These are phyloP conservation scores for Gymnobelideus leadbeateri DNA, from an alignment of 2,113 vertebrate species.

Conservation along the genomic window DNA sequence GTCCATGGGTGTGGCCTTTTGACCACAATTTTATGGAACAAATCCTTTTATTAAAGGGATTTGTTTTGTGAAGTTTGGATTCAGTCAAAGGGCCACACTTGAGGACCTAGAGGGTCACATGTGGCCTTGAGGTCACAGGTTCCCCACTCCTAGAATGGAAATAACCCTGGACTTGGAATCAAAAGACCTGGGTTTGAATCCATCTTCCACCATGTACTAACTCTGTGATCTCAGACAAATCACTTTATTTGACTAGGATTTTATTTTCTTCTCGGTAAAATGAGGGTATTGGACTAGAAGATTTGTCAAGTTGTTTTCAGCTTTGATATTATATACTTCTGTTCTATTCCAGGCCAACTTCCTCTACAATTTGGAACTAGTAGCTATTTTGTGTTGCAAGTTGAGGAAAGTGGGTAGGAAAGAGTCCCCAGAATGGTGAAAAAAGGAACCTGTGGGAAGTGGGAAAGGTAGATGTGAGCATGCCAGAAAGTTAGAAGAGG, in stretches of 20 bases:
- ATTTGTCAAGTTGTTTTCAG: background rate
- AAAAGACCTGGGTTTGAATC: background rate
- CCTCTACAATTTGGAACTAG: background rate
- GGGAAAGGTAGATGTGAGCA: constrained; percentile 4
- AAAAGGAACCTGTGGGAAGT: constrained; percentile 1
- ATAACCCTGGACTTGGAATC: background rate
- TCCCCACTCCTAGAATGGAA: too few species aligned
- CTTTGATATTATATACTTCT: background rate
- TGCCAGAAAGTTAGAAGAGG: background rate
- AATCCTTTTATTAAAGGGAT: too few species aligned
- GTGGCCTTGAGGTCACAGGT: too few species aligned
- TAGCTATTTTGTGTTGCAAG: constrained; percentile 9
- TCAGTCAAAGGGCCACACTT: too few species aligned
- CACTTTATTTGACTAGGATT: background rate
- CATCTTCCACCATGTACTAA: background rate
- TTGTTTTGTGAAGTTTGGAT: too few species aligned
- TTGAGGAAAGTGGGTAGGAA: background rate
- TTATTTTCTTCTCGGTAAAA: background rate
- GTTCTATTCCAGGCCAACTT: background rate
- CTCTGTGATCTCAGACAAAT: background rate
- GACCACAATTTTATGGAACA: too few species aligned
- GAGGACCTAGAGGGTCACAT: too few species aligned
- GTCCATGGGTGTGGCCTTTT: too few species aligned
- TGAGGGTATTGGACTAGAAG: background rate
- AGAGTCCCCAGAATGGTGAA: background rate